phyloP scores from a whole-genome alignment of 1,140 invertebrate genomes.

The Sitobion miscanthi region DNA sequence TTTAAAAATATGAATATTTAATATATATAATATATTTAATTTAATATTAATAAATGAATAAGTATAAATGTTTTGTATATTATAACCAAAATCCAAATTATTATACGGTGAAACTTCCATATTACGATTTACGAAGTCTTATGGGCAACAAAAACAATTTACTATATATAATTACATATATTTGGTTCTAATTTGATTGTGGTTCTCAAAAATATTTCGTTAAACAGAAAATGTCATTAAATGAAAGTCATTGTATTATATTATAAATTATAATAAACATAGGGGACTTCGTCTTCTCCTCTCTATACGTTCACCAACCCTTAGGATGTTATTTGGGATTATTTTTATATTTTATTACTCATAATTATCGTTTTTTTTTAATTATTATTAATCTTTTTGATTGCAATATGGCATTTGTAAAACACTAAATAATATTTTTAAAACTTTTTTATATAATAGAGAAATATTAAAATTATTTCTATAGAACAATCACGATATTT shows the following conservation, averaged over 20 bases:
- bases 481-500: not conserved
- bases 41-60: constrained; percentile 1
- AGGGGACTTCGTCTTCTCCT: no score
- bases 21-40: not conserved
- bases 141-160: not conserved
- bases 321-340: not conserved
- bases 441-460: not conserved
- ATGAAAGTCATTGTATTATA: not conserved
- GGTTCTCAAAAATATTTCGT: not conserved
- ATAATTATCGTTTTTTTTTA: not conserved
- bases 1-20: not conserved
- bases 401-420: not conserved
- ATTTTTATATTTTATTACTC: not conserved
- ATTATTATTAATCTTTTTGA: not conserved
- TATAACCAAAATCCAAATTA: not conserved
- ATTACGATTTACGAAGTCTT: not conserved
- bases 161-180: not conserved
- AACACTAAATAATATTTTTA: not conserved
- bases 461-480: not conserved
- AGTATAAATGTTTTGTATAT: not conserved
- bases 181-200: not conserved
- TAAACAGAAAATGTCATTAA: not conserved
- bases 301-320: not conserved
- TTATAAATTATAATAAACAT: not conserved
- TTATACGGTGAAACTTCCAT: not conserved